phyloP scores from a whole-genome alignment of 2,888 invertebrate genomes.

The Phania funesta region DNA sequence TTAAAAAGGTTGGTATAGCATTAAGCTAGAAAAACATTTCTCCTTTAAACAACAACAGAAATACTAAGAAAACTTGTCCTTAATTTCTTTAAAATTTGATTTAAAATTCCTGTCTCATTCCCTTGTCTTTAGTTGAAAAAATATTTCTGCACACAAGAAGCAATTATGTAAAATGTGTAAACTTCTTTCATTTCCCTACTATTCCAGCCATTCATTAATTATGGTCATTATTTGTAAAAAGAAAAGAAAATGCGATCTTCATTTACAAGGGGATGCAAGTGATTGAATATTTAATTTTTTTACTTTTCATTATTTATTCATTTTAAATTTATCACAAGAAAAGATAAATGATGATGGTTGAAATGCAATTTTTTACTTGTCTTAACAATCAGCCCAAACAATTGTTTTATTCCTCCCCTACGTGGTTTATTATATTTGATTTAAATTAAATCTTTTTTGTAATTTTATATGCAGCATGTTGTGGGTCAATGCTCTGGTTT shows the following conservation, averaged over 20 bases:
- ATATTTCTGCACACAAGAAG: too few relatives aligned
- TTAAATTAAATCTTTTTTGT: neutral
- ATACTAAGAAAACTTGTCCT: too few relatives aligned
- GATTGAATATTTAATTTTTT: neutral
- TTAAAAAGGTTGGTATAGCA: too few relatives aligned
- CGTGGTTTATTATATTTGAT: neutral
- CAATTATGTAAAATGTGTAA: conserved; percentile 5
- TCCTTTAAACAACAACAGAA: too few relatives aligned
- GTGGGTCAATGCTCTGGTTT: conserved; percentile 30
- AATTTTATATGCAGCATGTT: neutral
- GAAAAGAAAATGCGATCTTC: conserved; percentile 11
- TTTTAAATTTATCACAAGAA: too few relatives aligned
- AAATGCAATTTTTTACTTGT: conserved; percentile 31
- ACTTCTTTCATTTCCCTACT: neutral
- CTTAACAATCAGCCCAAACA: neutral
- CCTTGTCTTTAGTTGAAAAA: too few relatives aligned
- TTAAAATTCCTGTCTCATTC: too few relatives aligned
- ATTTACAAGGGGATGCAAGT: neutral
- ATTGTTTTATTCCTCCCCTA: neutral
- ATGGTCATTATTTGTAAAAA: conserved; percentile 26
- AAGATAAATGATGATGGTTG: conserved; percentile 50
- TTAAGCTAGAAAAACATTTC: too few relatives aligned
- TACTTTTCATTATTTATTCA: neutral
- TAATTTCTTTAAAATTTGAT: too few relatives aligned
- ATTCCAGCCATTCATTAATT: conserved; percentile 37